phyloP scores from a whole-genome alignment of 2,888 invertebrate species.

The Drosophila pseudotalamancana region DNA sequence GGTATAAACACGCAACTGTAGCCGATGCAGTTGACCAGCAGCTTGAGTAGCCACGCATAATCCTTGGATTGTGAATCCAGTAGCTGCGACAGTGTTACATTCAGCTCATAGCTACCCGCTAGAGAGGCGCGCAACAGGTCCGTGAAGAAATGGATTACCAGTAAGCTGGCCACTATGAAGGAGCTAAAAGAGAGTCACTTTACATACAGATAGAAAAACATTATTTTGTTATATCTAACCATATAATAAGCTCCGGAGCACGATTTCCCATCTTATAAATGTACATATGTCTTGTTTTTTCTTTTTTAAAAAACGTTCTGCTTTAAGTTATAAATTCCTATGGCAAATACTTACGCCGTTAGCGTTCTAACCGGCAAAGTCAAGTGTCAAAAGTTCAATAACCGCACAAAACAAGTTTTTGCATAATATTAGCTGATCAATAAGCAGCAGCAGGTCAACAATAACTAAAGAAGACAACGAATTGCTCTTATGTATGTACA shows the following conservation, averaged over 20 bases:
- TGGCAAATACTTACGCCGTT: constrained; percentile 23
- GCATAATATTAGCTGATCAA: constrained; percentile 48
- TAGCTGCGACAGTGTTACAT: constrained; percentile 82
- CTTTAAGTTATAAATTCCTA: constrained; percentile 10
- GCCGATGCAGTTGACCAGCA: constrained; percentile 92
- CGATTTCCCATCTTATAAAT: constrained; percentile 80
- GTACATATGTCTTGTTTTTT: constrained; percentile 56
- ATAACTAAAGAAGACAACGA: constrained; percentile 19
- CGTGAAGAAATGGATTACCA: constrained; percentile 82
- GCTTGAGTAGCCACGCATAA: constrained; percentile 90
- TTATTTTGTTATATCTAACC: constrained; percentile 58
- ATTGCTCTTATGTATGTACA: constrained; percentile 24
- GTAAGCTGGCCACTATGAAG: constrained; percentile 75
- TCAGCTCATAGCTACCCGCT: constrained; percentile 78
- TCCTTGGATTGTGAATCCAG: constrained; percentile 85
- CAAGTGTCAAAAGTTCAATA: constrained; percentile 74
- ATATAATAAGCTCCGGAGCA: constrained; percentile 84
- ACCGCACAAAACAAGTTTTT: constrained; percentile 69
- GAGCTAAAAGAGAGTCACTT: constrained; percentile 73
- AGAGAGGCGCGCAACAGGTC: constrained; percentile 82
- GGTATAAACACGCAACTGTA: constrained; percentile 95
- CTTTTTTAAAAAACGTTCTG: constrained; percentile 8
- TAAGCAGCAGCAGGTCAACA: constrained; percentile 9
- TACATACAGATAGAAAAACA: fast-evolving
- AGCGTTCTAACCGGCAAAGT: constrained; percentile 50